phyloP scores from a whole-genome alignment of 2,797 vertebrate genomes.

The Babyrousa celebensis region DNA sequence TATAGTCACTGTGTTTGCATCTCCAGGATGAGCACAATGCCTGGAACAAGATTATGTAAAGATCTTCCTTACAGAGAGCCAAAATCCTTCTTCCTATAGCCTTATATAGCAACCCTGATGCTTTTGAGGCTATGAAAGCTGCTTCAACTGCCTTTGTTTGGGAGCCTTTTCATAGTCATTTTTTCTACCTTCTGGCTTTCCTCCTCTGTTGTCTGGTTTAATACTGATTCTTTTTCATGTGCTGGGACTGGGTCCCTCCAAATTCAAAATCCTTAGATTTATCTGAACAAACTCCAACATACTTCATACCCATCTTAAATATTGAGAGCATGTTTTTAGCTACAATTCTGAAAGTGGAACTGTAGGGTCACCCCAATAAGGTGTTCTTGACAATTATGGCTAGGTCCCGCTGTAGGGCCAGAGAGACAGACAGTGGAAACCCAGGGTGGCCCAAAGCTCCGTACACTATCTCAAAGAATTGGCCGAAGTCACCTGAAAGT shows the following conservation, averaged over 20 bases:
- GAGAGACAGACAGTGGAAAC: not conserved
- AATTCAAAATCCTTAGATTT: not conserved
- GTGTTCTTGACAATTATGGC: not conserved
- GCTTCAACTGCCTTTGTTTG: not conserved
- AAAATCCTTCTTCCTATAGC: not conserved
- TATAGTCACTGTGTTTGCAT: not conserved
- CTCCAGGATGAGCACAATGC: not conserved
- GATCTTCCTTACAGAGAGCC: not conserved
- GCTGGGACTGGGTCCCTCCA: not conserved
- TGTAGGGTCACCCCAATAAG: not conserved
- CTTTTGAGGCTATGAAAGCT: constrained; percentile 15
- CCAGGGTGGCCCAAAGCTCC: not conserved
- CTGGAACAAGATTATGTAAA: not conserved
- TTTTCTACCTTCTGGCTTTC: not conserved
- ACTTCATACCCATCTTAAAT: not conserved
- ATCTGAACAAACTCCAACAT: not conserved
- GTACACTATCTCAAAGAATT: not conserved
- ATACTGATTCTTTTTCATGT: not conserved
- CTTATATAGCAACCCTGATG: not conserved
- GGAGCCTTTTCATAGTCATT: not conserved
- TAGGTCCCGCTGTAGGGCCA: not conserved
- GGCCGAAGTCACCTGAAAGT: not conserved
- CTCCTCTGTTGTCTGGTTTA: not conserved
- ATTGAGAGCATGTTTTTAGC: constrained; percentile 3
- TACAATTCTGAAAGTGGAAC: not conserved